These are phyloP conservation scores for Pammene aurita DNA, from an alignment of 2,888 invertebrate genomes.

Conservation along the genomic window DNA sequence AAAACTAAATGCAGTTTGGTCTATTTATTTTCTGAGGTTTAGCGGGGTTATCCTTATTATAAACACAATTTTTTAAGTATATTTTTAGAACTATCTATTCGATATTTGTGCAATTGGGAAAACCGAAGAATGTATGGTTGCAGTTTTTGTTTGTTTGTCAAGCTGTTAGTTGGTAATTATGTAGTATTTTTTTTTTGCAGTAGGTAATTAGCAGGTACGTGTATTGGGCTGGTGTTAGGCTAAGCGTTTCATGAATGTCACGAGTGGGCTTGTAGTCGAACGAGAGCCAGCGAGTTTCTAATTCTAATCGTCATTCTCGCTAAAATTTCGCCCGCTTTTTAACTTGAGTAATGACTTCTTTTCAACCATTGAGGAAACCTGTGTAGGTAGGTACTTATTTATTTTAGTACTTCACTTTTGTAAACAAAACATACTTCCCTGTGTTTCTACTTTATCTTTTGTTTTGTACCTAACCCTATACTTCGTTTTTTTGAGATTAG, in stretches of 20 bases:
- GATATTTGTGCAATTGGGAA: neutral
- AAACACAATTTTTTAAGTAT: neutral
- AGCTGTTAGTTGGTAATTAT: neutral
- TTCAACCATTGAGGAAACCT: too few relatives aligned
- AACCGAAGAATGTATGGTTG: neutral
- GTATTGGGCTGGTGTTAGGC: conserved; percentile 1
- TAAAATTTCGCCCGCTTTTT: neutral
- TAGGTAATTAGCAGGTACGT: neutral
- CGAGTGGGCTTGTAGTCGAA: conserved; percentile 16
- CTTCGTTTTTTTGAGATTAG: too few relatives aligned
- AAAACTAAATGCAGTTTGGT: too few relatives aligned
- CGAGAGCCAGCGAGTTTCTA: neutral
- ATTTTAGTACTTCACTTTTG: too few relatives aligned
- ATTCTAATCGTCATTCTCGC: conserved; percentile 6
- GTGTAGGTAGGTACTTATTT: too few relatives aligned
- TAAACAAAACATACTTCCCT: too few relatives aligned
- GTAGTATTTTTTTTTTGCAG: neutral
- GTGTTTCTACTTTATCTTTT: too few relatives aligned
- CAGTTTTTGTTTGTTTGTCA: too few relatives aligned
- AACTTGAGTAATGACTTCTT: neutral
- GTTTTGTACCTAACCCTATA: too few relatives aligned
- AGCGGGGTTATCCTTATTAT: too few relatives aligned
- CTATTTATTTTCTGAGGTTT: too few relatives aligned
- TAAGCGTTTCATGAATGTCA: neutral
- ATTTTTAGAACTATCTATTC: neutral